Conservation (phyloP, 1,140 invertebrate genomes). For the Oppia nitens region DNA sequence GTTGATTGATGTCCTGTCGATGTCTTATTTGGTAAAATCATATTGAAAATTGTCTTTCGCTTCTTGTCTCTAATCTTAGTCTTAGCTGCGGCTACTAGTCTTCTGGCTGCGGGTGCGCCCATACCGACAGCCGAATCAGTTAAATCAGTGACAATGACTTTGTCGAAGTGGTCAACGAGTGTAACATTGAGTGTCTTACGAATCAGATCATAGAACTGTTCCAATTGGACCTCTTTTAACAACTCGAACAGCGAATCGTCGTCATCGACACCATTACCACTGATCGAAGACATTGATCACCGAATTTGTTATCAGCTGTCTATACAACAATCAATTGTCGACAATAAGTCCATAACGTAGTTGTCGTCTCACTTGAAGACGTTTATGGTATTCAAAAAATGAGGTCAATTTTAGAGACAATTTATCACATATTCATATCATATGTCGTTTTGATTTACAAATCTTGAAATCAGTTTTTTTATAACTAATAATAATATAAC, state of each 20-base stretch:
- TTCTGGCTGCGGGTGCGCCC: constrained; percentile 70
- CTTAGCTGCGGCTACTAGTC: constrained; percentile 76
- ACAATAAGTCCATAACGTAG: no score
- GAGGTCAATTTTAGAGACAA: no score
- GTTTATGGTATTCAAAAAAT: no score
- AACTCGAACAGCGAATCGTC: constrained; percentile 67
- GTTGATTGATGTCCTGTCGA: background rate
- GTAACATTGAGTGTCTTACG: constrained; percentile 82
- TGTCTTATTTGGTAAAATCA: constrained; percentile 48
- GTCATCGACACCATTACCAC: constrained; percentile 26
- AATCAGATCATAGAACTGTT: constrained; percentile 74
- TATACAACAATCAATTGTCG: no score
- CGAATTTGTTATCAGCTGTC: no score
- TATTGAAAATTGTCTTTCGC: constrained; percentile 66
- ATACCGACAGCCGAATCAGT: constrained; percentile 66
- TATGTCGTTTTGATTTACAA: no score
- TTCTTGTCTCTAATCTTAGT: constrained; percentile 60
- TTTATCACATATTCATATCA: no score
- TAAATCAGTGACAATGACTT: constrained; percentile 79
- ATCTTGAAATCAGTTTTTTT: no score
- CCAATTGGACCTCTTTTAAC: constrained; percentile 71
- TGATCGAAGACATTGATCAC: background rate
- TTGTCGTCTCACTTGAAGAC: no score
- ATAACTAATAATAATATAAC: no score
- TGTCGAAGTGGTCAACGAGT: constrained; percentile 80